Base-by-base conservation (phyloP, 2,797 vertebrate genomes). In the Muraenolepis orangiensis region DNA sequence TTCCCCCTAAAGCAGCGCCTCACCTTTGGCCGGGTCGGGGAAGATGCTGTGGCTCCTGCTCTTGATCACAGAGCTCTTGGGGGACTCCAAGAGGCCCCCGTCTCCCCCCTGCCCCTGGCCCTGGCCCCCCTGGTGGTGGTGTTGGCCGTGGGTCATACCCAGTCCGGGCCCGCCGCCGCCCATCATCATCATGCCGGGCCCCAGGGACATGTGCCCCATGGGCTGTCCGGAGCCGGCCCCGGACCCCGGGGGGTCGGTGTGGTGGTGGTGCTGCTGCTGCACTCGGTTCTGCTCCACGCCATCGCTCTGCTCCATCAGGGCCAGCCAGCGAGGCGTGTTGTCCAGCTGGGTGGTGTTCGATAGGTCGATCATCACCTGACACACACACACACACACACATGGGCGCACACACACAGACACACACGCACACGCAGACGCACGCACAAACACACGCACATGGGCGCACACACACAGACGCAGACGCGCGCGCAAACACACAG, bases 11-110 rank as follows among this genome's bases (percentile, higher is more conserved):
- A 61, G 57, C 57, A 61, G 57, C 23, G 66, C 66, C 91, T 87
- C 95, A 99, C 98, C 98, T 95, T 98, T 99, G 80, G 96, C 93
- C 71, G 97, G 97, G 86, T 98, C 97, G 6, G 97, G 97, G 86
- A 99, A 99, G 89, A 99, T 97, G 81, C 98, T 97, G 73, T 99
- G 98, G 88, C 98, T 99, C 93, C 96, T 94, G 88, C 98, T 99
- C 82, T 99, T 99, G 91, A 98, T 99, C 76, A 99, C 98, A 76
- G 96, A 98, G 69, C 95, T 96, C 92, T 98, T 98, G 78, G 96
- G 96, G 61, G 95, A 96, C 75, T 94, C 95, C n/a, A n/a, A n/a
- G 23, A 96, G 95, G 88, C 87, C 93, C 73, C 91, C 94, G 0
- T 91, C 88, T 76, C 87, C 89, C 34, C 87, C 89, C 34, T 84